Percentiles rank a stretch among this genome's conserved stretches.
Evolutionary conservation across 2,888 invertebrate genomes (phyloP).

Genomic region (Pteria penguin): DNA sequence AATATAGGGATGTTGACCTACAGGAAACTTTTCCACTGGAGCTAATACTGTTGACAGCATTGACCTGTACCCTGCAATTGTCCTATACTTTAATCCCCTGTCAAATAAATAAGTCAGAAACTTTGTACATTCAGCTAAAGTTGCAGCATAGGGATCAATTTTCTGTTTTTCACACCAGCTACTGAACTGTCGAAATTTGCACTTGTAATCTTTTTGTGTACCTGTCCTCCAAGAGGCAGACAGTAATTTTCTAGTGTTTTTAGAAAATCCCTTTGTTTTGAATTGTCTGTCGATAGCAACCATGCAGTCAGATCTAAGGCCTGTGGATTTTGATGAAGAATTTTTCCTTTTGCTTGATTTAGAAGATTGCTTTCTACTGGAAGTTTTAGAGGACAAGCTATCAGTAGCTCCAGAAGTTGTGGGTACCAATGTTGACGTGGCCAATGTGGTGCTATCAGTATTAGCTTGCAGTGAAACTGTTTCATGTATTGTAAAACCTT

Average conservation of each 20-base stretch:
- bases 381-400: slow-evolving; percentile 19
- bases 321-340: slow-evolving; percentile 40
- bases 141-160: slow-evolving; percentile 41
- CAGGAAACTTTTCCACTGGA: not conserved
- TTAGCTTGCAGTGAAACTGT: slow-evolving; percentile 39
- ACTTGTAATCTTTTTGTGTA: slow-evolving; percentile 41
- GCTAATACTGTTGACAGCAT: slow-evolving; percentile 5
- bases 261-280: slow-evolving; percentile 38
- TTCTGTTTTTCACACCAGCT: slow-evolving; percentile 45
- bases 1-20: slow-evolving; percentile 17
- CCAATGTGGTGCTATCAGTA: slow-evolving; percentile 43
- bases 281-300: slow-evolving; percentile 42
- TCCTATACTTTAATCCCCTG: slow-evolving; percentile 8
- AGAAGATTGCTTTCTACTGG: slow-evolving; percentile 21
- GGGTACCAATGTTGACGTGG: slow-evolving; percentile 36
- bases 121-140: slow-evolving; percentile 27
- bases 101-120: slow-evolving; percentile 19
- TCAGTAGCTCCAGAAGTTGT: slow-evolving; percentile 16
- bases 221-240: slow-evolving; percentile 39
- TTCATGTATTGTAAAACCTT: slow-evolving; percentile 32
- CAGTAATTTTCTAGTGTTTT: slow-evolving; percentile 39
- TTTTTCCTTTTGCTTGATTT: slow-evolving; percentile 20
- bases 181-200: slow-evolving; percentile 40
- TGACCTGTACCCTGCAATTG: slow-evolving; percentile 14
- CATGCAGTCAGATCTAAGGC: slow-evolving; percentile 44